A percentile compares a stretch with the other conserved stretches of the same genome.
phyloP scores from a whole-genome alignment of 1,140 invertebrate genomes.

The Solenopsis invicta region DNA sequence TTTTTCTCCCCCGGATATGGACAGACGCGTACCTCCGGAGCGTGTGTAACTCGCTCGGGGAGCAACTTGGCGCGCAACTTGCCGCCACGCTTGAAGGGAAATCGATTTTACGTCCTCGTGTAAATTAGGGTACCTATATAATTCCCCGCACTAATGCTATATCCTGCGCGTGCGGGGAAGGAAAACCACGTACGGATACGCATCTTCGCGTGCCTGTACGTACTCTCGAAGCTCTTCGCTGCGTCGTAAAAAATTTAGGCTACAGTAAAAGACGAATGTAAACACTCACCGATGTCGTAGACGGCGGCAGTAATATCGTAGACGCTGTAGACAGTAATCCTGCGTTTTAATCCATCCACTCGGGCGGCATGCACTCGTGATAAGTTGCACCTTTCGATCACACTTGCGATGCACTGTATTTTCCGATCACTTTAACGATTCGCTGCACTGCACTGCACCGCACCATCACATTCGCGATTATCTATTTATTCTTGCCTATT shows the following conservation, averaged over 20 bases:
- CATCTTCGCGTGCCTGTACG: not conserved
- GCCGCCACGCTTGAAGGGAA: not conserved
- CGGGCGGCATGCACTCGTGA: not conserved
- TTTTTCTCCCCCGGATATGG: not conserved
- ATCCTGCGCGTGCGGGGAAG: not conserved
- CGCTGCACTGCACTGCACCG: not conserved
- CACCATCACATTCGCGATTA: too few relatives aligned
- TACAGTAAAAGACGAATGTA: not conserved
- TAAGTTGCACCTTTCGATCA: not conserved
- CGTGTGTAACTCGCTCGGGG: not conserved
- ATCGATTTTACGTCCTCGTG: not conserved
- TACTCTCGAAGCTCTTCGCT: not conserved
- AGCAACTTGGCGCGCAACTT: not conserved
- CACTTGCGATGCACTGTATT: not conserved
- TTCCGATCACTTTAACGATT: not conserved
- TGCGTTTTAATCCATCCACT: not conserved
- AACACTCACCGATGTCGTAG: not conserved
- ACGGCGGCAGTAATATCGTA: not conserved
- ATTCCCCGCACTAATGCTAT: not conserved
- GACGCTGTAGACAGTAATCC: not conserved
- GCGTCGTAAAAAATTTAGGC: not conserved
- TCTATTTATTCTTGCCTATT: too few relatives aligned
- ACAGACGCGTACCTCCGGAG: not conserved
- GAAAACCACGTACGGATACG: not conserved
- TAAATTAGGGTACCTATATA: not conserved